Base-by-base conservation (phyloP, 1,140 invertebrate species). In the Apocrypta bakeri region DNA sequence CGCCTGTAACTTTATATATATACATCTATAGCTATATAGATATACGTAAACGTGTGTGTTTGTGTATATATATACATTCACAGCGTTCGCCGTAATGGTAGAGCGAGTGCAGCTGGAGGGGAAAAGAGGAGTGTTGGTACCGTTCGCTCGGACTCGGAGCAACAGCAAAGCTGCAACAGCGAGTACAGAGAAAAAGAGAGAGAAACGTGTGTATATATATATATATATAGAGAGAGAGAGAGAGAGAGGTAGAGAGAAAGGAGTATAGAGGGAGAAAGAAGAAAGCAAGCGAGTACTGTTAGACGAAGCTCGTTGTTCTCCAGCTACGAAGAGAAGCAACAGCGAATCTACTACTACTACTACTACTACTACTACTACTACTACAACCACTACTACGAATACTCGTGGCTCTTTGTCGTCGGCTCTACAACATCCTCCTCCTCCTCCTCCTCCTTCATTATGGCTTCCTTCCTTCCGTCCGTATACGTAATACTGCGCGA, bases 201-300 rank as follows among this genome's bases (percentile, higher is more conserved):
- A 63, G 40, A 71, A 17, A 69, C 42, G 63, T 21, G n/a, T n/a
- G n/a, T n/a, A n/a, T n/a, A n/a, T n/a, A n/a, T 9, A 8, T 42
- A 42, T 9, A 42, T 14, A 8, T 17, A 11, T 25, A 56, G 63
- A 6, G 17, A 64, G 37, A 9, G 72, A 63, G 66, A 17, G 14
- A 40, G 40, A 63, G 40, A 71, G 25, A 69, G 68, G 63, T 21
- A 72, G 48, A 82, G 64, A 82, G 33, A 74, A 68, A 77, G 56
- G 48, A 33, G 4, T 42, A 42, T 42, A 42, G 69, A 63, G 42
- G 56, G 61, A 64, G 71, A 29, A 37, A 56, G 73, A 56, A 33
- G 48, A 69, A 31, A 78, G 64, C 25, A 2, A 27, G 27, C 9
- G 33, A 33, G 40, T 79, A 61, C 31, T 71, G 33, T 66, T 72